Base-by-base conservation (phyloP, 2,797 vertebrate species). In the Darevskia nairensis region DNA sequence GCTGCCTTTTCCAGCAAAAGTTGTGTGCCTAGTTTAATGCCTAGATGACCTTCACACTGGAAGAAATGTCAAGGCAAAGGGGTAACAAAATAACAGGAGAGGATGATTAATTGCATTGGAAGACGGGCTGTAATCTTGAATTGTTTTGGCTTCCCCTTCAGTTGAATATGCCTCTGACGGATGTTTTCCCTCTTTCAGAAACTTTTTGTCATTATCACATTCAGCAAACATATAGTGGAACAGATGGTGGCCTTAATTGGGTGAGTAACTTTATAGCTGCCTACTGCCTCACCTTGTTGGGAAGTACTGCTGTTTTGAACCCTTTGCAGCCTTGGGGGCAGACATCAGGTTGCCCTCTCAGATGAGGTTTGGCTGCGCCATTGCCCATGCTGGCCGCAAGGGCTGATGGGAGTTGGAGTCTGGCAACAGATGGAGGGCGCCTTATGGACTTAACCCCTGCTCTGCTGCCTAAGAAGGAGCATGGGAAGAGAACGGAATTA, bases 241-340 rank as follows among this genome's bases (percentile, higher is more conserved):
- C 98, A 98, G 97, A 99, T 99, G 98, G 98, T 98, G 96, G 96
- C 98, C 94, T 96, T 99, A 93, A 98, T 98, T 85, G 98, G 98
- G 98, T 99, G 97, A 99, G 98, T 99, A 97, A 96, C 93, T 95
- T 93, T 96, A 92, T 91, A 84, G 90, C 90, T 86, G 93, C 94
- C 35, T 94, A 90, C 92, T 91, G 84, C 85, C 86, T 92, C 91
- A 75, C 25, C 77, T 94, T 85, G 87, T 85, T 13, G 39, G 25
- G 35, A 82, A 76, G 8, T 17, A 4, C 25, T 39, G 13, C 21
- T 50, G 3, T 41, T 8, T 9, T 19, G 21, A 29, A 76, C 10
- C 39, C 13, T 11, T 59, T 41, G 6, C 59, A 61, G 19, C 19
- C 50, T 55, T 15, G 59, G 19, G 59, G 19, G 21, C 21, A 61